phyloP scores from a whole-genome alignment of 2,888 invertebrate species.

The Aelia acuminata region DNA sequence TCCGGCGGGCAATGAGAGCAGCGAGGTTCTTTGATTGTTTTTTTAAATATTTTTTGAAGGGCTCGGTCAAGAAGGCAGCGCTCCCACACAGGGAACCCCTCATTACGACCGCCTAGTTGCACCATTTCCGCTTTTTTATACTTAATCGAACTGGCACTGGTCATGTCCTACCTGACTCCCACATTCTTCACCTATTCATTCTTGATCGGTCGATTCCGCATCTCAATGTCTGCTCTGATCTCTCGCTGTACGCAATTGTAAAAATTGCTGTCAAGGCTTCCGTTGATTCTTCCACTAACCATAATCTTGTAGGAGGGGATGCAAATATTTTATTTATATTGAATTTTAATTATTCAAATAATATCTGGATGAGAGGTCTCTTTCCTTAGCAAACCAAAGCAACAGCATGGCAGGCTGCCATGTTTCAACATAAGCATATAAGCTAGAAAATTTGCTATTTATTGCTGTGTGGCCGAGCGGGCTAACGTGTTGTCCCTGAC shows the following conservation, averaged over 20 bases:
- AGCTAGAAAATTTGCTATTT: too few species aligned
- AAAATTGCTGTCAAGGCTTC: background rate
- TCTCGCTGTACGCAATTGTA: background rate
- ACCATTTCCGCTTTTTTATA: conserved; percentile 36
- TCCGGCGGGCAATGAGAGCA: conserved; percentile 44
- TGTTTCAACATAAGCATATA: too few species aligned
- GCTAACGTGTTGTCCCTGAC: too few species aligned
- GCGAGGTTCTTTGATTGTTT: conserved; percentile 48
- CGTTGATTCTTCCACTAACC: background rate
- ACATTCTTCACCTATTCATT: background rate
- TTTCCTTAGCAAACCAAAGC: too few species aligned
- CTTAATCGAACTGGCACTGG: conserved; percentile 36
- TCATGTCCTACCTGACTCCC: conserved; percentile 9
- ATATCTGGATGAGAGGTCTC: too few species aligned
- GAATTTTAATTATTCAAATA: too few species aligned
- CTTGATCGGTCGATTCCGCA: background rate
- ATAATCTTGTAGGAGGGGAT: too few species aligned
- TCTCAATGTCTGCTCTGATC: background rate
- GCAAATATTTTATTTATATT: too few species aligned
- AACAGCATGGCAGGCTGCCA: too few species aligned
- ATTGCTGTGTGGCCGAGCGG: too few species aligned
- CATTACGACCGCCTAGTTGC: conserved; percentile 20
- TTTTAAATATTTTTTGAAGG: conserved; percentile 42
- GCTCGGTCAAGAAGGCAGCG: conserved; percentile 20
- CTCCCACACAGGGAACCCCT: conserved; percentile 30